Percentiles rank a stretch among this genome's conserved stretches.
These are phyloP conservation scores for Actenoides hombroni DNA, from an alignment of 2,113 vertebrate species.

Conservation along the genomic window DNA sequence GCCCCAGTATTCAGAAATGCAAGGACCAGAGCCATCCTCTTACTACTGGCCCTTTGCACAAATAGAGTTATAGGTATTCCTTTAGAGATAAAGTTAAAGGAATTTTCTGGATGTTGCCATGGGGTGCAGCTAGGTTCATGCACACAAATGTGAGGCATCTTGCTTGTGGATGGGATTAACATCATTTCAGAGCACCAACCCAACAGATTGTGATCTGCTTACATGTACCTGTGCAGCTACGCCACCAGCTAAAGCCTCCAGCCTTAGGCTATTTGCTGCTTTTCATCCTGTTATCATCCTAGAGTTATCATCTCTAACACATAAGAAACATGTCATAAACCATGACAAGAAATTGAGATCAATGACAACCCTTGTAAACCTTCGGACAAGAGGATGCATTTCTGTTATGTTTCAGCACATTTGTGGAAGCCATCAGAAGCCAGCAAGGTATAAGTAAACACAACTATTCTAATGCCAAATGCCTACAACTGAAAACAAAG, in stretches of 20 bases:
- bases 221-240: neutral
- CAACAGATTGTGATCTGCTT: neutral
- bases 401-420: neutral
- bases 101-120: neutral
- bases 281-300: constrained; percentile 3
- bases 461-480: neutral
- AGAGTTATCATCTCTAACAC: neutral
- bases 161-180: neutral
- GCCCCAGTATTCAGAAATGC: neutral
- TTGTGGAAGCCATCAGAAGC: neutral
- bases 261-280: constrained; percentile 29
- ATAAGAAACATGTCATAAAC: neutral
- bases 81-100: neutral
- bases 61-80: neutral
- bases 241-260: neutral
- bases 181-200: neutral
- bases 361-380: constrained; percentile 3
- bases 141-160: neutral
- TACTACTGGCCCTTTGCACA: neutral
- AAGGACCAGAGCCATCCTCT: neutral
- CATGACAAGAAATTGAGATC: constrained; percentile 21
- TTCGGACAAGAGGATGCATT: neutral
- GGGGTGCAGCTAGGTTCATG: neutral
- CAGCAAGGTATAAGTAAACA: neutral
- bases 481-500: neutral